phyloP scores from a whole-genome alignment of 2,888 invertebrate genomes.

The Callosobruchus maculatus region DNA sequence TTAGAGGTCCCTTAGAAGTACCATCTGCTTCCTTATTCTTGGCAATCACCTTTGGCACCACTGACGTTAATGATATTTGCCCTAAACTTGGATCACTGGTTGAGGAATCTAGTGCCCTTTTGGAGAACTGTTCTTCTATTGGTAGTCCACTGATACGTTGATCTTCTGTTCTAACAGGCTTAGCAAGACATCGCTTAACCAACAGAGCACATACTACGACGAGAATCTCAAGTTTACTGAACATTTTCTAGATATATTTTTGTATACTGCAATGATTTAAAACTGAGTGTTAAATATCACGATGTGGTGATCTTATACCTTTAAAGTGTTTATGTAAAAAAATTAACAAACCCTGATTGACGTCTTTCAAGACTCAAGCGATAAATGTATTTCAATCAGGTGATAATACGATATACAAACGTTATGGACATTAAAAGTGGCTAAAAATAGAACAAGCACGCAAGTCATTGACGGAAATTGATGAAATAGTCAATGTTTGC shows the following conservation, averaged over 20 bases:
- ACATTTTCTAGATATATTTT: neutral
- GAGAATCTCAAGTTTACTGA: neutral
- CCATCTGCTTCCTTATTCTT: neutral
- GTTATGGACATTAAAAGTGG: neutral
- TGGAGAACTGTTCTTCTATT: neutral
- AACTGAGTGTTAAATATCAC: neutral
- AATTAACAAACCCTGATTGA: neutral
- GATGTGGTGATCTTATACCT: neutral
- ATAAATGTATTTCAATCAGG: neutral
- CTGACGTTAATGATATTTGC: neutral
- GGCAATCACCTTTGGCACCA: neutral
- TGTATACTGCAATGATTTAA: neutral
- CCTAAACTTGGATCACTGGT: neutral
- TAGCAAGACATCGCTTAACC: neutral
- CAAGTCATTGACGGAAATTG: too few relatives aligned
- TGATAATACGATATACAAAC: neutral
- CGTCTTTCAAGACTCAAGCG: neutral
- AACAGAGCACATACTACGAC: neutral
- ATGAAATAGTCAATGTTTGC: neutral
- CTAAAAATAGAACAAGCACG: neutral
- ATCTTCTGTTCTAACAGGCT: neutral
- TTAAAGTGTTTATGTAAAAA: neutral
- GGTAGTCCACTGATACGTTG: neutral
- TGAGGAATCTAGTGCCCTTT: neutral
- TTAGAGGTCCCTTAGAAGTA: neutral